Conservation (phyloP, 2,113 vertebrate species). For the Chrysochloris asiatica region DNA sequence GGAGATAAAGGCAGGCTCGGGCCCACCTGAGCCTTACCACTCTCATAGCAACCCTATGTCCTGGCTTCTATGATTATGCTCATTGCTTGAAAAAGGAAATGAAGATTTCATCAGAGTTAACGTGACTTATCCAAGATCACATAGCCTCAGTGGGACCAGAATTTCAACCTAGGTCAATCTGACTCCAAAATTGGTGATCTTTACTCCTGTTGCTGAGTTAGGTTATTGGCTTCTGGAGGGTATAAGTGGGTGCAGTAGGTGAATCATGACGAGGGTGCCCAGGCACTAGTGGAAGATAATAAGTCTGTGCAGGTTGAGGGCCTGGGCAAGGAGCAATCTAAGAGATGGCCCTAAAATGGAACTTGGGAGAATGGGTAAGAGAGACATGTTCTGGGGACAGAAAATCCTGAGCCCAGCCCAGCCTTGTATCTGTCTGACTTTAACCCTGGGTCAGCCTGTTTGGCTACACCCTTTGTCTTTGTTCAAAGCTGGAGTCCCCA, state of each 20-base stretch:
- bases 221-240: background rate
- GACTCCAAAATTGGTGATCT: background rate
- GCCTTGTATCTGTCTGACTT: background rate
- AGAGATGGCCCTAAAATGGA: background rate
- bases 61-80: no score
- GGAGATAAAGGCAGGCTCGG: background rate
- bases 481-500: background rate
- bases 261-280: rapidly evolving
- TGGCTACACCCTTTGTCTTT: background rate
- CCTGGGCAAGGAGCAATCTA: background rate
- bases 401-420: background rate
- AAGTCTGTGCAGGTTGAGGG: background rate
- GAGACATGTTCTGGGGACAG: background rate
- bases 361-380: background rate
- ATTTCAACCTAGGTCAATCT: background rate
- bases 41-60: rapidly evolving
- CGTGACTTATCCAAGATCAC: background rate
- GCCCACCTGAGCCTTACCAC: background rate
- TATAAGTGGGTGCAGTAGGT: background rate
- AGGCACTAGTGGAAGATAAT: background rate
- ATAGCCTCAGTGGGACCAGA: background rate
- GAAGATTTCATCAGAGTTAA: background rate
- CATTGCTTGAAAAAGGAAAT: background rate
- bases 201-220: background rate
- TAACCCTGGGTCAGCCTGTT: background rate